These are phyloP conservation scores for Nymphicus hollandicus DNA, from an alignment of 2,113 vertebrate genomes.

Conservation along the genomic window DNA sequence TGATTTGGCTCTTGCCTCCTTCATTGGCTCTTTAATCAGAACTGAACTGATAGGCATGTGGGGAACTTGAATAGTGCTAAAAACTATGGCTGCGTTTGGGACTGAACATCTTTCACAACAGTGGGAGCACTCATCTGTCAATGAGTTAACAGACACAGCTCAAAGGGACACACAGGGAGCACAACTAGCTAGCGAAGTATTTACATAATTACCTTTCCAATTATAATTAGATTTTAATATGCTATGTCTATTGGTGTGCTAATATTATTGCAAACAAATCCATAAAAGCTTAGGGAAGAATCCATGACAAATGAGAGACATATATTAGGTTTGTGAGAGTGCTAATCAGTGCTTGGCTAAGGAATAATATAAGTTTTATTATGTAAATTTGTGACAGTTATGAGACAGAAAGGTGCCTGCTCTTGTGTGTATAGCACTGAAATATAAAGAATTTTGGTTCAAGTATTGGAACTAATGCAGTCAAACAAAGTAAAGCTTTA, in stretches of 20 bases:
- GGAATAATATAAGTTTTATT: constrained; percentile 8
- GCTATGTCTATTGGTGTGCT: not conserved
- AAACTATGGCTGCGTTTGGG: not conserved
- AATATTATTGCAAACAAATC: not conserved
- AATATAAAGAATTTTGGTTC: constrained; percentile 40
- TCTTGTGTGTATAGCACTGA: constrained; percentile 30
- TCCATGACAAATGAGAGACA: not conserved
- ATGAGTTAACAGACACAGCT: not conserved
- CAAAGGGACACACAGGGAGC: not conserved
- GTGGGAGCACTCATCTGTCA: not conserved
- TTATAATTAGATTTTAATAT: constrained; percentile 1
- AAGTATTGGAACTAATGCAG: not conserved
- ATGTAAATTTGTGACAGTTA: constrained; percentile 36
- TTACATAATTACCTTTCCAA: constrained; percentile 25
- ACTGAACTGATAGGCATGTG: not conserved
- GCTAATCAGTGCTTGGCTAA: constrained; percentile 39
- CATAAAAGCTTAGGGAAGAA: not conserved
- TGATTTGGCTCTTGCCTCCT: not conserved
- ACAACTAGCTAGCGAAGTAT: constrained; percentile 43
- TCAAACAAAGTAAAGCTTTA: constrained; percentile 52
- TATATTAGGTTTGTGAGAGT: constrained; percentile 44
- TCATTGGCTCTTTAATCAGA: not conserved
- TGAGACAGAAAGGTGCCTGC: constrained; percentile 23
- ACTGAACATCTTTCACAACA: not conserved
- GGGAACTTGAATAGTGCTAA: not conserved